Evolutionary conservation across 35 echinoderm and acorn worm species (phyloP).

Genomic region (Lytechinus variegatus): DNA sequence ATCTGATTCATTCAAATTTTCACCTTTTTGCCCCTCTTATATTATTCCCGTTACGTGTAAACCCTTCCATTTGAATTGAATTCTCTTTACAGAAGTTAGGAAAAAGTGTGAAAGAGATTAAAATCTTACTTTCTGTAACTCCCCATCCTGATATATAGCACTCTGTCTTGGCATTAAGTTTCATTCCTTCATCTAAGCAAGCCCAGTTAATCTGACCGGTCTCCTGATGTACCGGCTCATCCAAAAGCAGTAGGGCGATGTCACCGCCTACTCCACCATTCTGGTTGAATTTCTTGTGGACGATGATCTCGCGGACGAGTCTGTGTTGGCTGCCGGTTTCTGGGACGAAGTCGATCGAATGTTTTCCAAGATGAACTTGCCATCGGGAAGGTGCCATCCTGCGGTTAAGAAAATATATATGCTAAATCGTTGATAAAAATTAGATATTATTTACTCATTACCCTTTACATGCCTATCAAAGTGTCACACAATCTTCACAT

Average conservation of each 20-base stretch:
- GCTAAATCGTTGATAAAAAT: background rate
- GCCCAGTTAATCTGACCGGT: slow-evolving; percentile 59
- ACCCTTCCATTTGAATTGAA: too few species aligned
- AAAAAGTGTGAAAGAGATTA: too few species aligned
- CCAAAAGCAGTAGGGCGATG: slow-evolving; percentile 67
- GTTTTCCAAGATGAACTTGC: slow-evolving; percentile 83
- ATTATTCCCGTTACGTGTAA: too few species aligned
- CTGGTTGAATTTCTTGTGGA: slow-evolving; percentile 45
- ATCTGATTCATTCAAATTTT: too few species aligned
- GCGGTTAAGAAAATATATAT: background rate
- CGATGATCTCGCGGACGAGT: slow-evolving; percentile 50
- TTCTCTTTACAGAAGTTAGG: too few species aligned
- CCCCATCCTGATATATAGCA: slow-evolving; percentile 90
- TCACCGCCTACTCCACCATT: slow-evolving; percentile 57
- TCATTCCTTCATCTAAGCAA: slow-evolving; percentile 66
- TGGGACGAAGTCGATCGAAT: background rate
- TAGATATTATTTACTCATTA: too few species aligned
- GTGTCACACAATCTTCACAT: too few species aligned
- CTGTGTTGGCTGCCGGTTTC: background rate
- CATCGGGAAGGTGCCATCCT: slow-evolving; percentile 53
- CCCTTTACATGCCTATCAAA: too few species aligned
- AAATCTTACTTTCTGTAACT: slow-evolving; percentile 77
- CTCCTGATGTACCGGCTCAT: slow-evolving; percentile 50
- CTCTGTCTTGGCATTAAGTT: slow-evolving; percentile 20
- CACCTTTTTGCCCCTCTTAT: too few species aligned